These are phyloP conservation scores for Euwallacea fornicatus DNA, from an alignment of 1,140 invertebrate species.

Conservation along the genomic window DNA sequence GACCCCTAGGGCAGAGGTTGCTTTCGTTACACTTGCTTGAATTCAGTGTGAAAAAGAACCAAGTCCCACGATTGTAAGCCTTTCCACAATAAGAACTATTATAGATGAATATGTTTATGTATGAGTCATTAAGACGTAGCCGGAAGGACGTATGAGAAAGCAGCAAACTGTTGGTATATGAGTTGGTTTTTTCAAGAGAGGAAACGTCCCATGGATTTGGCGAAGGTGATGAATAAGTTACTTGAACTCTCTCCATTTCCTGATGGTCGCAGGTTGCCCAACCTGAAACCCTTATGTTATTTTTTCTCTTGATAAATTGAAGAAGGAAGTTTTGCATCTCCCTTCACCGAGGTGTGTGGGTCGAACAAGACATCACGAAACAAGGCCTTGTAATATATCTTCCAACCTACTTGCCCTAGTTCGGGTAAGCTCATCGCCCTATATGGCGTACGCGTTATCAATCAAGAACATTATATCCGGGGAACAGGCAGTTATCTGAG, in stretches of 20 bases:
- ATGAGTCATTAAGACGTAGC: constrained; percentile 45
- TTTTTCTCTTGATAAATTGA: too few species aligned
- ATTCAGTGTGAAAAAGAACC: constrained; percentile 43
- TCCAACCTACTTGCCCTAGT: too few species aligned
- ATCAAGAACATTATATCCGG: constrained; percentile 30
- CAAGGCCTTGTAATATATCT: too few species aligned
- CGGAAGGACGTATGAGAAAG: constrained; percentile 37
- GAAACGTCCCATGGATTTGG: too few species aligned
- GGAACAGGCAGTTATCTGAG: constrained; percentile 40
- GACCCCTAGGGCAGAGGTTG: constrained; percentile 44
- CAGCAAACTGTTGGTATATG: constrained; percentile 6
- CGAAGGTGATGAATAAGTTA: too few species aligned
- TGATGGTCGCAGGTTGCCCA: too few species aligned
- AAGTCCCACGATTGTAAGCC: constrained; percentile 45
- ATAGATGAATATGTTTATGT: constrained; percentile 46
- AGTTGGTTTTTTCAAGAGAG: neutral
- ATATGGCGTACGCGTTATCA: constrained; percentile 29
- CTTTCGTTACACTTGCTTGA: constrained; percentile 44
- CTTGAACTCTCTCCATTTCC: too few species aligned
- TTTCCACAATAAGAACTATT: constrained; percentile 40
- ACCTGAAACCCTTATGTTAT: too few species aligned
- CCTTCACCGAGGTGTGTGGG: too few species aligned
- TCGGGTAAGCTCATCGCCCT: neutral
- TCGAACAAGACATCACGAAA: too few species aligned
- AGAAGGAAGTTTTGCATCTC: too few species aligned